Evolutionary conservation across 1,140 invertebrate species (phyloP).

Genomic region (Drosophila tani): DNA sequence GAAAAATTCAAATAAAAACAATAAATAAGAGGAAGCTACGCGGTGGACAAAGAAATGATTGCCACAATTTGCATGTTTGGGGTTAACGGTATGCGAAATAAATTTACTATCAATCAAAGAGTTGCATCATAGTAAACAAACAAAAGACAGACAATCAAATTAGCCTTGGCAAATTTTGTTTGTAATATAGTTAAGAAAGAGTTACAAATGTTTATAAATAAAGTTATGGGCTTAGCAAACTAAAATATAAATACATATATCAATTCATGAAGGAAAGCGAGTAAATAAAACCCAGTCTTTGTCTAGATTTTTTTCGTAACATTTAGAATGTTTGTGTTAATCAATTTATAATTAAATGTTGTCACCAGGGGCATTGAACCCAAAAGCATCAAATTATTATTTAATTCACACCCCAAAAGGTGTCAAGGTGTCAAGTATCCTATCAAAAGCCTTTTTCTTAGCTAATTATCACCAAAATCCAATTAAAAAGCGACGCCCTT

Average conservation of each 20-base stretch:
- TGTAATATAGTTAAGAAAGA: not conserved
- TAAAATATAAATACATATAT: not conserved
- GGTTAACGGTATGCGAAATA: conserved; percentile 50
- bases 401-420: conserved; percentile 7
- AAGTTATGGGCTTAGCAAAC: no score
- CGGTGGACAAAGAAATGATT: conserved; percentile 51
- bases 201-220: not conserved
- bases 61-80: conserved; percentile 58
- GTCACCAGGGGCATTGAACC: not conserved
- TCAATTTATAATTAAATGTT: not conserved
- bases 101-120: conserved; percentile 46
- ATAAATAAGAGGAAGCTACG: conserved; percentile 15
- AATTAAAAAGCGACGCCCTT: conserved; percentile 12
- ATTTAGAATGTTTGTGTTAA: not conserved
- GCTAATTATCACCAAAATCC: conserved; percentile 6
- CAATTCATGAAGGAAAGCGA: not conserved
- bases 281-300: not conserved
- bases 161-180: conserved; percentile 2
- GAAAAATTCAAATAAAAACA: conserved; percentile 33
- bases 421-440: conserved; percentile 3
- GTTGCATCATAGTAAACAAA: conserved; percentile 49
- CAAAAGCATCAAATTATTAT: not conserved
- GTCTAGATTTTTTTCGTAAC: no score
- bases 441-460: not conserved
- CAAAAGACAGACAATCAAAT: conserved; percentile 3